Conservation (phyloP, 2,113 vertebrate species). For the Elgaria multicarinata region DNA sequence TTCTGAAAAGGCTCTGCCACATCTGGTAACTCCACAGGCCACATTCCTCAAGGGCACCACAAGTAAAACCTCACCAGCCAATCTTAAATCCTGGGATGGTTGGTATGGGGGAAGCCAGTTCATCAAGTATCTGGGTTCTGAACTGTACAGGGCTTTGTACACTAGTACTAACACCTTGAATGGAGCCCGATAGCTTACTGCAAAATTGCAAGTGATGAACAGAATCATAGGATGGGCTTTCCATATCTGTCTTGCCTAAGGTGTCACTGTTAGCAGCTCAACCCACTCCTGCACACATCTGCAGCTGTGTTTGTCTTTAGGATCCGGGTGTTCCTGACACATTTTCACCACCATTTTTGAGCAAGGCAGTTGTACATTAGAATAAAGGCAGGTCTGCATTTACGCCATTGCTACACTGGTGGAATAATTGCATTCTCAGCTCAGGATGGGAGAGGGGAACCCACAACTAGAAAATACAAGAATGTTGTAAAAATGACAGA, state of each 20-base stretch:
- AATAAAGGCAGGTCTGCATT: neutral
- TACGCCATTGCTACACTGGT: neutral
- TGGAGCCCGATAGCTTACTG: neutral
- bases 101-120: too few species aligned
- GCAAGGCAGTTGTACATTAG: neutral
- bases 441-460: neutral
- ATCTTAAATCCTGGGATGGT: too few species aligned
- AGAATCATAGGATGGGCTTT: neutral
- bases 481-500: neutral
- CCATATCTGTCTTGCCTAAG: neutral
- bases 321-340: slow-evolving; percentile 5
- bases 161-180: too few species aligned
- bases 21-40: too few species aligned
- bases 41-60: too few species aligned
- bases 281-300: neutral
- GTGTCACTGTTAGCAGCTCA: neutral
- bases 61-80: too few species aligned
- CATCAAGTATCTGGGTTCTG: too few species aligned
- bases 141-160: too few species aligned
- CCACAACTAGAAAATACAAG: neutral
- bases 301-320: neutral
- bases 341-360: neutral
- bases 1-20: too few species aligned
- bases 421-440: neutral
- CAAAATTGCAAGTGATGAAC: too few species aligned